Evolutionary conservation across 2,888 invertebrate genomes (phyloP), one percentile per base, ranked within the genome.

Genomic region (Tribolium freemani): DNA sequence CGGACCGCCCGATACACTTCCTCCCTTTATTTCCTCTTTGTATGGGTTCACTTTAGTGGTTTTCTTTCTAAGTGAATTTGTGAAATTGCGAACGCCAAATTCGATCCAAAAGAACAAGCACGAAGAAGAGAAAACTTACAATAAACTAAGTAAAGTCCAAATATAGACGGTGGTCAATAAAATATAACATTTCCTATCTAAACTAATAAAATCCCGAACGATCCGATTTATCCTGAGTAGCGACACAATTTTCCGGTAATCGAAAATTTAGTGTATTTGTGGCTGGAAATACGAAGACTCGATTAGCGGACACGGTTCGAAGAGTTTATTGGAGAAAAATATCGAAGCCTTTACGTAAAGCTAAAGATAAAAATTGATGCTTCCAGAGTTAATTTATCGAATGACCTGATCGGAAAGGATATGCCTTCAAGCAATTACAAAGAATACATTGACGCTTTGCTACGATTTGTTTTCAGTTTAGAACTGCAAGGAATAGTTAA

Each of bases 251-350:
- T 69, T 50, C 58, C 72, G 20, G 72, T 72, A 72, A 72, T 72
- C 72, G 72, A 69, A 72, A 72, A 69, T 72, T 72, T 72, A 69
- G 60, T 69, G 69, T 72, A 72, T 72, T 69, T 72, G 60, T 30
- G 61, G 72, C 53, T 38, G 69, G 64, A 69, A 72, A 72, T 72
- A 64, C 69, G 44, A 64, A 69, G 72, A 54, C 72, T 69, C 72
- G 64, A 69, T 72, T 69, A 72, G 72, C 63, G 54, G 69, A 66
- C 57, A 57, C 63, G 69, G 61, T 61, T 69, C 63, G 45, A 54
- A 10, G 68, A 64, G 44, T 72, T 72, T 72, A 61, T 68, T 67
- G 68, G 56, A n/a, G 46, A 44, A 56, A 44, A 71, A 72, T 69
- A 64, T 51, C 26, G 54, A 48, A 20, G 48, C 48, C 10, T 48